These are phyloP conservation scores for Nylanderia fulva DNA, from an alignment of 1,140 invertebrate species.

Conservation along the genomic window DNA sequence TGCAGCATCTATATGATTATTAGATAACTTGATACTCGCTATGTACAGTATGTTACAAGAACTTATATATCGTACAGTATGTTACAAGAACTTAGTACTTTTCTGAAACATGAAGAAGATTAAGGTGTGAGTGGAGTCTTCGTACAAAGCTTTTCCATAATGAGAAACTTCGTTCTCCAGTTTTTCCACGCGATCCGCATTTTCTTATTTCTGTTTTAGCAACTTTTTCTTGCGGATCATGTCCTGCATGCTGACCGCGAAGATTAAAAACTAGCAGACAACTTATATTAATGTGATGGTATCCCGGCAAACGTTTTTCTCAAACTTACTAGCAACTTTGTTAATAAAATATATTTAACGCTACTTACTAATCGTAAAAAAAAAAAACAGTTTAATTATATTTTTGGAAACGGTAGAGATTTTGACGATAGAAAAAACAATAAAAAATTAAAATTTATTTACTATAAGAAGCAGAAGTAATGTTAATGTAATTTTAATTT, in stretches of 20 bases:
- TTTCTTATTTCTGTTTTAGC: conserved; percentile 48
- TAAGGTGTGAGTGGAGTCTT: conserved; percentile 57
- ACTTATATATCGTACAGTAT: conserved; percentile 47
- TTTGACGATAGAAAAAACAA: background rate
- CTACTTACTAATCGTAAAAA: background rate
- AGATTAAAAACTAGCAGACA: conserved; percentile 41
- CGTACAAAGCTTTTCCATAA: conserved; percentile 38
- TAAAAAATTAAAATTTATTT: background rate
- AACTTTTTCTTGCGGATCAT: conserved; percentile 46
- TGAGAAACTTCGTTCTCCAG: conserved; percentile 65
- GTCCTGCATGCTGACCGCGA: conserved; percentile 58
- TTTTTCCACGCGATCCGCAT: conserved; percentile 49
- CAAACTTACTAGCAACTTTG: background rate
- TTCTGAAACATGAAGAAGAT: conserved; percentile 59
- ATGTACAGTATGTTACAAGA: conserved; percentile 56
- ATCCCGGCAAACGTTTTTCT: background rate
- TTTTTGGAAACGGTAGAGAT: background rate
- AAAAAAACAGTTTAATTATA: background rate
- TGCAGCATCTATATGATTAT: conserved; percentile 1
- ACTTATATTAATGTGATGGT: conserved; percentile 10
- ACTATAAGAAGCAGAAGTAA: background rate
- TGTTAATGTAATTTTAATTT: background rate
- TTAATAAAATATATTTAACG: conserved; percentile 9
- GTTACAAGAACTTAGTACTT: conserved; percentile 65
- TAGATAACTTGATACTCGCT: conserved; percentile 7